These are phyloP conservation scores for Mastomys coucha DNA, from an alignment of 2,113 vertebrate genomes.

Conservation along the genomic window DNA sequence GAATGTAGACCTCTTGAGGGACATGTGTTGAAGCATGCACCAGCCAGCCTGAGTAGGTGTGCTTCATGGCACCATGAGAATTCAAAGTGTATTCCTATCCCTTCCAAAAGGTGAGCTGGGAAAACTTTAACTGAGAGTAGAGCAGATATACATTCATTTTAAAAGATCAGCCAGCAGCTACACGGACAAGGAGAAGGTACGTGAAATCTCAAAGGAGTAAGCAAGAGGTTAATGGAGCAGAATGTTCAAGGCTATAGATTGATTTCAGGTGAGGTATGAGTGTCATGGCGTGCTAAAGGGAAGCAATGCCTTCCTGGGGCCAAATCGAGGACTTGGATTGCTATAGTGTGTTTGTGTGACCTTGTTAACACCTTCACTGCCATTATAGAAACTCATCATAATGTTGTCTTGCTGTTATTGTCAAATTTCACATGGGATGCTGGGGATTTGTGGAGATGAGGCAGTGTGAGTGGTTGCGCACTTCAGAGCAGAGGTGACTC, in stretches of 20 bases:
- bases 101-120: background rate
- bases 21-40: background rate
- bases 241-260: background rate
- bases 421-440: background rate
- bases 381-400: background rate
- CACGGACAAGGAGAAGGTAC: background rate
- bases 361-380: background rate
- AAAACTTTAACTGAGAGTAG: background rate
- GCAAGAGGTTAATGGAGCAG: background rate
- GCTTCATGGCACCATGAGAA: background rate
- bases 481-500: conserved; percentile 7
- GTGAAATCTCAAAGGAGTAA: background rate
- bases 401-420: background rate
- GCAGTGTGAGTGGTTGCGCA: background rate
- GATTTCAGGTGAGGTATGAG: background rate
- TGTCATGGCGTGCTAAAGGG: background rate
- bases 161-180: background rate
- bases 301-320: background rate
- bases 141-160: background rate
- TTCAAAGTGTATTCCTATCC: background rate
- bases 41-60: background rate
- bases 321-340: background rate
- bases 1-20: background rate
- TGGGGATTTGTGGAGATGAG: background rate
- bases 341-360: rapidly evolving